phyloP scores from a whole-genome alignment of 2,797 vertebrate species.

The Mormyrops attenuatus region DNA sequence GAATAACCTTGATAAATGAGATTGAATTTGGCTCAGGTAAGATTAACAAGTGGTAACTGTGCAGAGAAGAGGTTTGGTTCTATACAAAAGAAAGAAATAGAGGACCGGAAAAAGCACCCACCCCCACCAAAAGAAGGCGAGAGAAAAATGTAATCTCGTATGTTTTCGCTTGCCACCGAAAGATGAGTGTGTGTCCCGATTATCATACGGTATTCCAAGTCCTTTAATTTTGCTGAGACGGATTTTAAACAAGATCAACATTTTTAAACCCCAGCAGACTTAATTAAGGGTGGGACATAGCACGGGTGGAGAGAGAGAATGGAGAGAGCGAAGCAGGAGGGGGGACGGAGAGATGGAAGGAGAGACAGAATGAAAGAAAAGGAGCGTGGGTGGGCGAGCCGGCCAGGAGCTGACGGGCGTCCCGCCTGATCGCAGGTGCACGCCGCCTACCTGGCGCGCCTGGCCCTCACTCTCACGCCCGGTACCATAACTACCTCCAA shows the following conservation, averaged over 20 bases:
- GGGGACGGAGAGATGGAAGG: constrained; percentile 14
- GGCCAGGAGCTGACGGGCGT: constrained; percentile 21
- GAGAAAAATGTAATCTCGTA: neutral
- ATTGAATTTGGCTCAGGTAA: constrained; percentile 94
- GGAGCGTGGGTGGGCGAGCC: constrained; percentile 34
- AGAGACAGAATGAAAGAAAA: constrained; percentile 11
- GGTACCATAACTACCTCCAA: constrained; percentile 46
- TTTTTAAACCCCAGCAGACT: constrained; percentile 82
- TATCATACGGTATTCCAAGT: constrained; percentile 70
- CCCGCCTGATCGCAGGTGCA: constrained; percentile 53
- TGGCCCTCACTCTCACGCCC: constrained; percentile 37
- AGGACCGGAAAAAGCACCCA: constrained; percentile 53
- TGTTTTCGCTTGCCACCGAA: constrained; percentile 55
- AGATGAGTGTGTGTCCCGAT: constrained; percentile 66
- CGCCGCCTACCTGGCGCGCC: constrained; percentile 45
- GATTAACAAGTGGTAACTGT: constrained; percentile 91
- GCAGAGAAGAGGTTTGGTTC: constrained; percentile 68
- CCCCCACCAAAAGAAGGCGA: neutral
- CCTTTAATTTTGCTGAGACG: constrained; percentile 91
- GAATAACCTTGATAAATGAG: constrained; percentile 96
- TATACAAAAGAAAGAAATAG: constrained; percentile 72
- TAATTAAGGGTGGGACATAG: constrained; percentile 80
- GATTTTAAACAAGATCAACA: constrained; percentile 72
- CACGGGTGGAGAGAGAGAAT: constrained; percentile 33
- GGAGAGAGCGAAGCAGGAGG: constrained; percentile 54